Evolutionary conservation across 1,140 invertebrate species (phyloP).

Genomic region (Onthophagus taurus): DNA sequence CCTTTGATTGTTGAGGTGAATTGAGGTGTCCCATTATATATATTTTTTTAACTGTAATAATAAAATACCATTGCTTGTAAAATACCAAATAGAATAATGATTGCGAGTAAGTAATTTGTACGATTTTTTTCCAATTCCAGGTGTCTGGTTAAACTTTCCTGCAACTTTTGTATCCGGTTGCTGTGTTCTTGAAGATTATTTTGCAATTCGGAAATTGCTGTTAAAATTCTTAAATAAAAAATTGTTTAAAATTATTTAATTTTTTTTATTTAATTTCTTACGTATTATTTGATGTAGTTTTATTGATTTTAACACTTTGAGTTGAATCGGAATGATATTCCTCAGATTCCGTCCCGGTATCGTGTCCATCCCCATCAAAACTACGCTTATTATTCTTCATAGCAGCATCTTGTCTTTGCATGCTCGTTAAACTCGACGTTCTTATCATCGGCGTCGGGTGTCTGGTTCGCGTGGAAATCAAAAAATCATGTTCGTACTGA

Average conservation of each 20-base stretch:
- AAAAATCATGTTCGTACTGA: slow-evolving; percentile 68
- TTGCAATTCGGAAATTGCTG: slow-evolving; percentile 28
- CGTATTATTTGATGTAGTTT: slow-evolving; percentile 23
- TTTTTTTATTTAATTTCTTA: slow-evolving; percentile 13
- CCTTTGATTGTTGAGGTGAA: too few relatives aligned
- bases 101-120: slow-evolving; percentile 9
- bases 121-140: slow-evolving; percentile 3
- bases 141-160: slow-evolving; percentile 19
- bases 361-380: slow-evolving; percentile 32
- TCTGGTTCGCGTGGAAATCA: slow-evolving; percentile 61
- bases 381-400: slow-evolving; percentile 25
- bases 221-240: slow-evolving; percentile 26
- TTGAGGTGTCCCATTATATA: too few relatives aligned
- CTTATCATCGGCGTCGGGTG: slow-evolving; percentile 61
- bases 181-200: slow-evolving; percentile 26
- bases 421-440: slow-evolving; percentile 50
- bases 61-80: slow-evolving; percentile 16
- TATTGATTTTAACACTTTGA: slow-evolving; percentile 22
- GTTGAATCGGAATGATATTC: slow-evolving; percentile 36
- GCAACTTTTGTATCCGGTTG: slow-evolving; percentile 26
- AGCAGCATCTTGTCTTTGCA: slow-evolving; percentile 40
- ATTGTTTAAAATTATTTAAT: slow-evolving; percentile 1
- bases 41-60: too few relatives aligned
- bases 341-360: slow-evolving; percentile 30
- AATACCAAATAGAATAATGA: slow-evolving; percentile 8